These are phyloP conservation scores for Achroia grisella DNA, from an alignment of 1,140 invertebrate genomes.

Conservation along the genomic window DNA sequence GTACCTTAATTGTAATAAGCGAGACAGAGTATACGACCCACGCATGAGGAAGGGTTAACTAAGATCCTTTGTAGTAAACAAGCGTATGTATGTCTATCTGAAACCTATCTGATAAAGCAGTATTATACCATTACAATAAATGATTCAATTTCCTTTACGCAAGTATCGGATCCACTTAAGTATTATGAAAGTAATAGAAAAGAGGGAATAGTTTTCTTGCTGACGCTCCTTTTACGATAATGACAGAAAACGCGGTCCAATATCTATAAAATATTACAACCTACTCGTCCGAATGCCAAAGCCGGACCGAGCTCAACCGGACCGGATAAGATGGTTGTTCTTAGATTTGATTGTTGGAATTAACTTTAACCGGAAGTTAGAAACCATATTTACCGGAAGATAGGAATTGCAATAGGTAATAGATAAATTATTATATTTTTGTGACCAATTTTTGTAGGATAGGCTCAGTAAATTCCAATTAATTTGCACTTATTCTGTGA, in stretches of 20 bases:
- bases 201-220: conserved; percentile 69
- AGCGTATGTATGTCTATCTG: conserved; percentile 40
- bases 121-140: conserved; percentile 67
- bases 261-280: conserved; percentile 67
- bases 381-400: too few species aligned
- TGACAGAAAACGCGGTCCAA: conserved; percentile 64
- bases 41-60: conserved; percentile 16
- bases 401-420: conserved; percentile 1
- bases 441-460: too few species aligned
- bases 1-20: not conserved
- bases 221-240: conserved; percentile 70
- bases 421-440: conserved; percentile 11
- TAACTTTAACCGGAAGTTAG: conserved; percentile 17
- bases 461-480: too few species aligned
- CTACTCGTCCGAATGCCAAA: conserved; percentile 16
- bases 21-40: not conserved
- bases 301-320: conserved; percentile 14
- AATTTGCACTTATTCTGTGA: too few species aligned
- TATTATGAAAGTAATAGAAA: conserved; percentile 68
- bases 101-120: conserved; percentile 62
- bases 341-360: conserved; percentile 34
- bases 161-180: conserved; percentile 69
- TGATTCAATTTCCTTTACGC: conserved; percentile 68
- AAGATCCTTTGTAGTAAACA: conserved; percentile 24
- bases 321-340: conserved; percentile 16